Evolutionary conservation across 1,140 invertebrate species (phyloP).

Genomic region (Nylanderia fulva): DNA sequence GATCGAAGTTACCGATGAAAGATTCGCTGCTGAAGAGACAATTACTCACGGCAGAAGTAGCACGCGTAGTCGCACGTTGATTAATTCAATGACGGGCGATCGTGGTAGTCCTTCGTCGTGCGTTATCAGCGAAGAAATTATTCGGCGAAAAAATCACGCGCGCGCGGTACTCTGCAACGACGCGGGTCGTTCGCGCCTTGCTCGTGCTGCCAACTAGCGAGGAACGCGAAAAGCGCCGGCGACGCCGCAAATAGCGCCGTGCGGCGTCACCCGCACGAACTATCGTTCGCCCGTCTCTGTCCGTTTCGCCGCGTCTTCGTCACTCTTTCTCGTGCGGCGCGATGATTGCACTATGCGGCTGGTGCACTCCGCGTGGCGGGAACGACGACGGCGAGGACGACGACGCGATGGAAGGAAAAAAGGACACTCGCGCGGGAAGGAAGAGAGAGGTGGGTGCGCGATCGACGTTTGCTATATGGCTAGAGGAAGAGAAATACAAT

Average conservation of each 20-base stretch:
- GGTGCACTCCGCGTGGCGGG: slow-evolving; percentile 36
- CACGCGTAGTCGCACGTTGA: background rate
- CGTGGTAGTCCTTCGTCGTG: background rate
- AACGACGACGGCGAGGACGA: slow-evolving; percentile 2
- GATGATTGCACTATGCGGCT: slow-evolving; percentile 44
- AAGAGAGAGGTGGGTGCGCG: background rate
- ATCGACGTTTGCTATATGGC: background rate
- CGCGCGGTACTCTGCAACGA: background rate
- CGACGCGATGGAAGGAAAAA: slow-evolving; percentile 22
- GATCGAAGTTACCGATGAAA: background rate
- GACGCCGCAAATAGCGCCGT: slow-evolving; percentile 72
- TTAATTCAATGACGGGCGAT: background rate
- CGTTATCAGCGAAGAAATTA: background rate
- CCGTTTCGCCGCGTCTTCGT: background rate
- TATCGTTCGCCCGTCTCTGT: slow-evolving; percentile 14
- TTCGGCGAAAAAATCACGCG: background rate
- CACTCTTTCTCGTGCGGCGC: background rate
- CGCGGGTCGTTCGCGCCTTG: slow-evolving; percentile 71
- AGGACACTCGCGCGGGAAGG: background rate
- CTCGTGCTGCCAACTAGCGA: slow-evolving; percentile 83
- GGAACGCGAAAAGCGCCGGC: slow-evolving; percentile 44
- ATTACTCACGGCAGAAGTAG: background rate
- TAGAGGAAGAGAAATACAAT: background rate
- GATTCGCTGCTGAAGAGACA: background rate
- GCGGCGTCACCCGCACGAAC: slow-evolving; percentile 65